Evolutionary conservation across 2,113 vertebrate species (phyloP).

Genomic region (Pseudorhombus dupliciocellatus): DNA sequence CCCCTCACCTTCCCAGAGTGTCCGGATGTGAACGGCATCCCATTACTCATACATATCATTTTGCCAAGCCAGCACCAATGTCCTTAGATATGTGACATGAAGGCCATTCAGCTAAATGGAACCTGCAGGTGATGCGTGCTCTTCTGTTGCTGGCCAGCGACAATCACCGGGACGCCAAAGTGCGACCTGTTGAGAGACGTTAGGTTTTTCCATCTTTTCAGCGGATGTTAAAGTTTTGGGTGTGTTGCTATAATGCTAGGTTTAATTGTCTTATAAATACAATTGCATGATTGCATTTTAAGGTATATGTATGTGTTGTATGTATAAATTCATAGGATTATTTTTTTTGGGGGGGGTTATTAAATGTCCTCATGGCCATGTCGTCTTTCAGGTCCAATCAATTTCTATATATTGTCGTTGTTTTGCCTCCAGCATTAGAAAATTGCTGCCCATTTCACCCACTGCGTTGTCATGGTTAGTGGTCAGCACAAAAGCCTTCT

Average conservation of each 20-base stretch:
- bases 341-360: background rate
- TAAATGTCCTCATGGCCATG: background rate
- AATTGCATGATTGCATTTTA: background rate
- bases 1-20: slow-evolving; percentile 77
- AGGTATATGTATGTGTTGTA: too few species aligned
- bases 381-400: slow-evolving; percentile 9
- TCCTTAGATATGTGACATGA: slow-evolving; percentile 78
- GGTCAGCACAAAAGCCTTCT: slow-evolving; percentile 14
- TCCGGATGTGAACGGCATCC: slow-evolving; percentile 76
- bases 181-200: background rate
- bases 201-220: background rate
- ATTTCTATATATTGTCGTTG: background rate
- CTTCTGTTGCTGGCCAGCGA: slow-evolving; percentile 30
- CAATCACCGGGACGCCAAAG: background rate
- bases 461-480: slow-evolving; percentile 31
- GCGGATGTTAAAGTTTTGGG: background rate
- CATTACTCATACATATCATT: slow-evolving; percentile 80
- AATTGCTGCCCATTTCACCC: slow-evolving; percentile 18
- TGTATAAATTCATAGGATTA: slow-evolving; percentile 8
- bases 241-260: background rate
- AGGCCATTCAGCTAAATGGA: slow-evolving; percentile 73
- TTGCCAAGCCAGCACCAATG: slow-evolving; percentile 76
- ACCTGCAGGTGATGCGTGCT: slow-evolving; percentile 69
- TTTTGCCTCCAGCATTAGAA: slow-evolving; percentile 8
- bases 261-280: background rate